Percentiles rank a stretch among this genome's conserved stretches.
These are phyloP conservation scores for Hoplostethus mediterraneus DNA, from an alignment of 2,797 vertebrate genomes.

Conservation along the genomic window DNA sequence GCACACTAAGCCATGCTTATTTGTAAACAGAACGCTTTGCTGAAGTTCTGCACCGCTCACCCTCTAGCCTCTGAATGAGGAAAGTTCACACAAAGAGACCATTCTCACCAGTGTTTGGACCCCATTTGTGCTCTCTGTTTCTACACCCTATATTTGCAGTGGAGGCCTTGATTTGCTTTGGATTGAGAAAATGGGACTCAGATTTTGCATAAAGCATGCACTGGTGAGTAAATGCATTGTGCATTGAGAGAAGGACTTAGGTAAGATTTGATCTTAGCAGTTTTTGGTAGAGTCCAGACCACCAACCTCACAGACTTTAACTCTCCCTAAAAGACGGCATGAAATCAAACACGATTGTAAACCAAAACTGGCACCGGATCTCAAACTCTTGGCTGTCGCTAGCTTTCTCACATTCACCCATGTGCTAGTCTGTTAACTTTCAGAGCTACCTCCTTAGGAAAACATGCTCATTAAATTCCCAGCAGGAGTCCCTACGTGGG, in stretches of 20 bases:
- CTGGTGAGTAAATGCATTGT: constrained; percentile 17
- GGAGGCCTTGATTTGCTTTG: constrained; percentile 37
- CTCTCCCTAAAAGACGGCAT: constrained; percentile 35
- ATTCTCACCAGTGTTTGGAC: constrained; percentile 56
- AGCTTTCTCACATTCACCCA: constrained; percentile 63
- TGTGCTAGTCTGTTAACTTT: constrained; percentile 62
- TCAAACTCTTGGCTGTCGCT: constrained; percentile 44
- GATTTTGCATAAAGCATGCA: constrained; percentile 18
- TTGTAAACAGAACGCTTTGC: constrained; percentile 76
- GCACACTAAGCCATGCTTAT: constrained; percentile 70
- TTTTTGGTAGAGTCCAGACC: constrained; percentile 25
- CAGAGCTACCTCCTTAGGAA: constrained; percentile 59
- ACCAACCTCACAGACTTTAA: constrained; percentile 35
- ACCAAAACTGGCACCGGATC: constrained; percentile 50
- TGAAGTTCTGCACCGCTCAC: constrained; percentile 44
- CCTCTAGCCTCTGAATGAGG: constrained; percentile 48
- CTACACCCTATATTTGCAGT: constrained; percentile 23
- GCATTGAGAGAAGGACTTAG: constrained; percentile 22
- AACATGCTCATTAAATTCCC: constrained; percentile 80
- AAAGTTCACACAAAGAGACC: constrained; percentile 63
- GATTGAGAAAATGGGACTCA: constrained; percentile 14
- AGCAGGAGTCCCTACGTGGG: constrained; percentile 62
- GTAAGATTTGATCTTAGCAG: constrained; percentile 17
- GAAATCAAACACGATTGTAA: constrained; percentile 60
- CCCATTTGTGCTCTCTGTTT: constrained; percentile 25